These are phyloP conservation scores for Chiridota heheva DNA, from an alignment of 35 echinoderm and acorn worm species.

Conservation along the genomic window DNA sequence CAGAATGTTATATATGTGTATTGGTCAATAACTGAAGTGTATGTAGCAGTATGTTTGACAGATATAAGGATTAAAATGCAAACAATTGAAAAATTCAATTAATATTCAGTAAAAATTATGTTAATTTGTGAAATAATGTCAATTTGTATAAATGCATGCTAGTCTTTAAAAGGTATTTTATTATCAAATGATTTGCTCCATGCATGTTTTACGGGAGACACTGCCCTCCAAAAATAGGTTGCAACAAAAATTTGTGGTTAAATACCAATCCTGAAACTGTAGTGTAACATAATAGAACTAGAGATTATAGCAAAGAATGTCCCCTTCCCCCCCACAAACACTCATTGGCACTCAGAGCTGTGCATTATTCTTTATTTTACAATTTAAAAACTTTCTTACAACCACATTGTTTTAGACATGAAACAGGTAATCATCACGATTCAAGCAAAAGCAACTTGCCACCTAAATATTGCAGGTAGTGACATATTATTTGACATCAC, in stretches of 20 bases:
- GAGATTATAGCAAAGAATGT: too few species aligned
- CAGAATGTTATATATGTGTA: neutral
- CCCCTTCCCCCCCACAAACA: too few species aligned
- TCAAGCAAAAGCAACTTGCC: neutral
- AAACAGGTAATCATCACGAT: neutral
- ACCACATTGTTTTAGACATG: too few species aligned
- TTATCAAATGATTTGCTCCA: too few species aligned
- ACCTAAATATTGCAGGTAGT: neutral
- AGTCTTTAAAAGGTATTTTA: too few species aligned
- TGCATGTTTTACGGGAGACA: too few species aligned
- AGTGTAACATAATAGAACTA: neutral
- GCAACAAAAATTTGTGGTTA: neutral
- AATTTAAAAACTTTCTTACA: too few species aligned
- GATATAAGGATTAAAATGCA: neutral
- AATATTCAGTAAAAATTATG: neutral
- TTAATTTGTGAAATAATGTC: neutral
- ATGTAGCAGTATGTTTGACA: neutral
- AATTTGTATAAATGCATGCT: neutral
- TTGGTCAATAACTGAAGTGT: neutral
- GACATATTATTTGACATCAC: neutral
- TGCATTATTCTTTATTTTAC: too few species aligned
- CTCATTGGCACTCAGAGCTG: too few species aligned
- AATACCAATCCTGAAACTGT: neutral
- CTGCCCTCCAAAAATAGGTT: too few species aligned
- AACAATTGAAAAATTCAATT: neutral